Evolutionary conservation across 2,797 vertebrate genomes (phyloP), one percentile per base, ranked within the genome.

Genomic region (Poecile montanus): DNA sequence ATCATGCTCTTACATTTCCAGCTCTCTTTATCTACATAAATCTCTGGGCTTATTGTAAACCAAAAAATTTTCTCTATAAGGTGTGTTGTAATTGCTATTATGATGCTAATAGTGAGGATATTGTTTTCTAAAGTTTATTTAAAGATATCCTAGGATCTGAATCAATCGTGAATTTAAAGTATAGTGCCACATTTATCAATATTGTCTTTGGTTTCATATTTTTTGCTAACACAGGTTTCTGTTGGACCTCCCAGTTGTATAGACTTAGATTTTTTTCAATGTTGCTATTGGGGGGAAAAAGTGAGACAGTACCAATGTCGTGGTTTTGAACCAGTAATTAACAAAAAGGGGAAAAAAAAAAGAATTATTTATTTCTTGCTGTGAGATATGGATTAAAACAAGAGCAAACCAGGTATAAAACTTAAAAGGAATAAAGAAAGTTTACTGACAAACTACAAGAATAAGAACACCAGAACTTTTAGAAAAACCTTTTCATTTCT

Each of bases 1-100:
- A 34, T 34, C 40, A 11, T n/a, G 27, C 60, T 48, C 32, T 79
- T 75, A 13, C 6, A 27, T 71, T 75, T 89, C n/a, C 17, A 34
- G 12, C 7, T 74, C 11, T 81, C 75, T 81, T 68, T 66, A 16
- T 2, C 22, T 32, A 16, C 17, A 2, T 56, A 29, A 65, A 74
- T 27, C 44, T 67, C 48, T 76, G 11, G 10, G 22, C 13, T 48
- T 47, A 32, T 47, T 92, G 29, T 48, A 34, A 74, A 47, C 4
- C 1, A 0, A 1, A 5, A 17, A 0, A 25, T 45, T n/a, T 65
- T 79, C 23, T 72, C 9, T 50, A n/a, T 40, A 22, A 68, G 63
- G 10, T 32, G 2, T n/a, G 23, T 14, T 54, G 4, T 23, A 63
- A 70, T 62, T 74, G 13, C 5, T 57, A 8, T 40, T 76, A 11